Evolutionary conservation across 2,113 vertebrate genomes (phyloP), one percentile per base, ranked within the genome.

Genomic region (Cnemophilus loriae): DNA sequence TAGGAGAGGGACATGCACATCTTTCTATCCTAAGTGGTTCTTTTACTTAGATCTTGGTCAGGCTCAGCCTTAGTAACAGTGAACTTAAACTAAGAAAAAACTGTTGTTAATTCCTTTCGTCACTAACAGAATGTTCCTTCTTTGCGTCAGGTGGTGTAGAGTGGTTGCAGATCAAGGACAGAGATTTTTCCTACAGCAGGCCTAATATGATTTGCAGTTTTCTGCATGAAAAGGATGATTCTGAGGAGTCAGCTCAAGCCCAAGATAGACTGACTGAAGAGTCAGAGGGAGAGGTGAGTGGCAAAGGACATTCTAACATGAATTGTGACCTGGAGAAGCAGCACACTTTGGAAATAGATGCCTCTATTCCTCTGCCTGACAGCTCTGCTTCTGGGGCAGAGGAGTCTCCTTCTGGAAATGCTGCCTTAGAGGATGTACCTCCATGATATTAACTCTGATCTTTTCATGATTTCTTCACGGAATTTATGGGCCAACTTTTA

Each of bases 151-250:
- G 94, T 90, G 97, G 97, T 33, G 97, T 98, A 68, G 98, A 98
- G 79, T 98, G 98, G 97, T 96, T 98, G 39, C 98, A 98, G 65
- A 97, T 98, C 87, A 98, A 97, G 89, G 98, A 98, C 42, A 98
- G 97, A 74, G 97, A 98, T 52, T 98, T 97, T 83, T 97, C 96
- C 60, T 96, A 97, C 55, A 97, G 98, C 63, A 97, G 98, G 95
- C 97, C 95, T 21, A 97, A 98, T 44, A 96, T 95, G 67, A 97
- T 98, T 28, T 98, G 98, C 96, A 98, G 91, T 71, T 98, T 98
- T 84, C 89, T 97, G 13, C 97, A 97, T 86, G 97, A 98, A 95
- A 97, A 98, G 79, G 98, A 98, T 71, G 97, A 97, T 61, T 97
- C 96, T 33, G 97, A 98, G 19, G 97, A 96, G 39, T 91, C 75